Evolutionary conservation across 2,113 vertebrate species (phyloP).

Genomic region (Peromyscus polionotus): DNA sequence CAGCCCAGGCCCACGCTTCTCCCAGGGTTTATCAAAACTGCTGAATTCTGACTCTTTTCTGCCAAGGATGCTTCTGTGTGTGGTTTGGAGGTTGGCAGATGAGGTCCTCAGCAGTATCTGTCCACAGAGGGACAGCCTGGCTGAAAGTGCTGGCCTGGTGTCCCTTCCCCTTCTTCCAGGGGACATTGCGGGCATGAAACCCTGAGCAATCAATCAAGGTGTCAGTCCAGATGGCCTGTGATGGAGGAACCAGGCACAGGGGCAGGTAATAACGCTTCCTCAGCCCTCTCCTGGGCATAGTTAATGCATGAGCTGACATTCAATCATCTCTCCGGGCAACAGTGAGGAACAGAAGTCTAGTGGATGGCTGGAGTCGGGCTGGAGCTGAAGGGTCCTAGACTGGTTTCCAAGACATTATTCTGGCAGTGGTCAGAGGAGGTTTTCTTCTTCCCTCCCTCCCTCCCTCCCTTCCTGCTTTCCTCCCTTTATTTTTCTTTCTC

Average conservation of each 20-base stretch:
- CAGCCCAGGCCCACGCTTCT: not conserved
- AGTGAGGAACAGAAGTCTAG: not conserved
- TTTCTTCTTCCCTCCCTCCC: not conserved
- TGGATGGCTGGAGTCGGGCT: not conserved
- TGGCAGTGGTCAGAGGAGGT: not conserved
- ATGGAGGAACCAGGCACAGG: fast-evolving
- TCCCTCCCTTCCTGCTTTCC: not conserved
- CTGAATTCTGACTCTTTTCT: constrained; percentile 59
- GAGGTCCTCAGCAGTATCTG: not conserved
- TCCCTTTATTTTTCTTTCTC: too few relatives aligned
- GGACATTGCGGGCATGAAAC: not conserved
- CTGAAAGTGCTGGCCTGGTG: not conserved
- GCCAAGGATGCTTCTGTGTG: constrained; percentile 11
- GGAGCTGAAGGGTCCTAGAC: not conserved
- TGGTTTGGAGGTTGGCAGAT: constrained; percentile 2
- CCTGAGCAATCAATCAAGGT: constrained; percentile 32
- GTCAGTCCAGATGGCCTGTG: constrained; percentile 53
- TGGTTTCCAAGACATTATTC: not conserved
- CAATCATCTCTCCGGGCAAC: not conserved
- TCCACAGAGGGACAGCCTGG: too few relatives aligned
- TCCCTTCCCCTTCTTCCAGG: not conserved
- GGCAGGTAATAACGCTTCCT: constrained; percentile 37
- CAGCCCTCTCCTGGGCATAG: not conserved
- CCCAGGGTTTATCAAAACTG: constrained; percentile 35
- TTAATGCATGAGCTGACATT: constrained; percentile 64